Evolutionary conservation across 2,888 invertebrate genomes (phyloP).

Genomic region (Eumacrocentrus americanus): DNA sequence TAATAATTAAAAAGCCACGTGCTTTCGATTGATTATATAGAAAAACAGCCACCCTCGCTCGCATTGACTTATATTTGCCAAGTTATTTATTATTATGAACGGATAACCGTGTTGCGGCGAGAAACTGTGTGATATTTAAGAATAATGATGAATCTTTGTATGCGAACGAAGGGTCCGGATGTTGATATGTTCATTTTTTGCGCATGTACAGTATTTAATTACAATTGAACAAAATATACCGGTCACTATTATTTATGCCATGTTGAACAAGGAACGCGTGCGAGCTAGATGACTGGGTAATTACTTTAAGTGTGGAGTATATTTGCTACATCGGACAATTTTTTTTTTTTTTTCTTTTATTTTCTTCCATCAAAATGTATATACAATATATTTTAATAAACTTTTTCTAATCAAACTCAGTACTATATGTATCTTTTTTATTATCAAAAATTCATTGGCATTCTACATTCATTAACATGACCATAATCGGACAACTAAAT

Average conservation of each 20-base stretch:
- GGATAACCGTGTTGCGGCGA: not conserved
- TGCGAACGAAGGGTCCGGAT: not conserved
- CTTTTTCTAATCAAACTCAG: conserved; percentile 23
- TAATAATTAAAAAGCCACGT: not conserved
- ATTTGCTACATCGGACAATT: not conserved
- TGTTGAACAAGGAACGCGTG: conserved; percentile 36
- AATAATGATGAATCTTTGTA: conserved; percentile 36
- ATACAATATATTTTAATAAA: conserved; percentile 28
- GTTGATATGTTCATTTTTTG: not conserved
- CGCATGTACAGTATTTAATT: conserved; percentile 53
- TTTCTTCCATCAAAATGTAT: conserved; percentile 17
- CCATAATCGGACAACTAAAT: too few species aligned
- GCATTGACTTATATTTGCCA: not conserved
- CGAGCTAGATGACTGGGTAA: too few species aligned
- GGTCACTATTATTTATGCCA: conserved; percentile 49
- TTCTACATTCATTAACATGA: too few species aligned
- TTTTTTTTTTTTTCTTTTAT: conserved; percentile 3
- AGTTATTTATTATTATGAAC: conserved; percentile 4
- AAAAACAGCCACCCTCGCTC: not conserved
- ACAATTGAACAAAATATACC: conserved; percentile 45
- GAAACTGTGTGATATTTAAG: conserved; percentile 55
- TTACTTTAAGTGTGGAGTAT: not conserved
- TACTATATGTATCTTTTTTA: not conserved
- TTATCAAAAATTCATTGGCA: not conserved
- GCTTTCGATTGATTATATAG: not conserved